Percentiles rank a stretch among this genome's conserved stretches.
These are phyloP conservation scores for Metopolophium dirhodum DNA, from an alignment of 1,140 invertebrate species.

Conservation along the genomic window DNA sequence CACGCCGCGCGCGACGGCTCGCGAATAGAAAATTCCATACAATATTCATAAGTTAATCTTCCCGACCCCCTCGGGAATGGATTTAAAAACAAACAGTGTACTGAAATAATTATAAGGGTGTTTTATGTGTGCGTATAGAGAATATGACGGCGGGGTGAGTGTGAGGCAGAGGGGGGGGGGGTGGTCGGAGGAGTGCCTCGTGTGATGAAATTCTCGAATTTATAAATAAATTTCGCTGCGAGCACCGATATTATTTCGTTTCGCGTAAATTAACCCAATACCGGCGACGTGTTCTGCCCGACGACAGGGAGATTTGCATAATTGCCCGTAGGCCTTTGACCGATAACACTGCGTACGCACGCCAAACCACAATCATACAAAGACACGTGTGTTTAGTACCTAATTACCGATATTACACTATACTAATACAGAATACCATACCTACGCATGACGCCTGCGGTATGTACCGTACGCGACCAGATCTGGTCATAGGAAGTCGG, in stretches of 20 bases:
- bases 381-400: neutral
- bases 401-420: too few relatives aligned
- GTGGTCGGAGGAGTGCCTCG: neutral
- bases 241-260: neutral
- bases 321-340: neutral
- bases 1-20: neutral
- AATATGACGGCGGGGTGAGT: neutral
- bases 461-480: too few relatives aligned
- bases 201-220: slow-evolving; percentile 11
- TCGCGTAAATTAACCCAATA: neutral
- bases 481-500: too few relatives aligned
- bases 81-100: slow-evolving; percentile 32
- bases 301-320: neutral
- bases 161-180: too few relatives aligned
- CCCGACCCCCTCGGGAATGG: neutral
- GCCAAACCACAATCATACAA: neutral
- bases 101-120: slow-evolving; percentile 4
- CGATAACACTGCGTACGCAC: neutral
- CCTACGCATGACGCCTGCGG: too few relatives aligned
- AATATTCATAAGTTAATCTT: slow-evolving; percentile 13
- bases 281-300: neutral
- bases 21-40: neutral
- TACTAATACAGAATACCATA: too few relatives aligned
- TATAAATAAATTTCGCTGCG: neutral
- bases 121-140: neutral